phyloP scores from a whole-genome alignment of 23 tunicate species.

The Corella eumyota region DNA sequence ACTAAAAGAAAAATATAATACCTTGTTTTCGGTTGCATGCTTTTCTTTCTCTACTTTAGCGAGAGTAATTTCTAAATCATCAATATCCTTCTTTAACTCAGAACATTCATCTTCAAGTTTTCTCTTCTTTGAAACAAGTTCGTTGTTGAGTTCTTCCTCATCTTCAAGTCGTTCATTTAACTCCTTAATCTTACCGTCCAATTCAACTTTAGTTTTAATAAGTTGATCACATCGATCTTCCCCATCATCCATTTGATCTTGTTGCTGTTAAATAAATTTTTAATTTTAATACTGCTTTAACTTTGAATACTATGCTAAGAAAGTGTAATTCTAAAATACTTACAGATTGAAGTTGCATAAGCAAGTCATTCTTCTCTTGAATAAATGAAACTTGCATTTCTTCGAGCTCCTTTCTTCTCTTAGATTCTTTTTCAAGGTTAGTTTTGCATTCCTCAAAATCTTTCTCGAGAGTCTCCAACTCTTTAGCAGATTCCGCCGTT shows the following conservation, averaged over 20 bases:
- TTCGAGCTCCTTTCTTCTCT: slow-evolving; percentile 88
- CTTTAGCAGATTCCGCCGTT: slow-evolving; percentile 89
- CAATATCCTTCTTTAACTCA: slow-evolving; percentile 88
- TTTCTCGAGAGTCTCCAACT: slow-evolving; percentile 76
- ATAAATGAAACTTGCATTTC: slow-evolving; percentile 81
- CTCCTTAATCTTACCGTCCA: slow-evolving; percentile 98
- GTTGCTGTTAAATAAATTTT: slow-evolving; percentile 37
- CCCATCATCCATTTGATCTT: slow-evolving; percentile 94
- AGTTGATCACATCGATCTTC: slow-evolving; percentile 92
- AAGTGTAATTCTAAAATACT: slow-evolving; percentile 1
- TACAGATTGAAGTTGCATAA: slow-evolving; percentile 86
- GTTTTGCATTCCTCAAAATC: slow-evolving; percentile 73
- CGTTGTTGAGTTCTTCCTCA: slow-evolving; percentile 81
- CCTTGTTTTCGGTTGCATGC: slow-evolving; percentile 47
- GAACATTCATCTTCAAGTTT: slow-evolving; percentile 89
- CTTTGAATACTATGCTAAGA: not conserved
- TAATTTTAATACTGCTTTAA: not conserved
- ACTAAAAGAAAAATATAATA: too few relatives aligned
- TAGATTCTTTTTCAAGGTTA: slow-evolving; percentile 79
- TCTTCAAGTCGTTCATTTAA: slow-evolving; percentile 86
- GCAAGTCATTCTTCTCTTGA: slow-evolving; percentile 97
- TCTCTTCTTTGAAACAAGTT: slow-evolving; percentile 70
- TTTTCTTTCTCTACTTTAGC: slow-evolving; percentile 98
- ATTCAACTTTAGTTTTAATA: slow-evolving; percentile 76
- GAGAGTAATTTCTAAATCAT: slow-evolving; percentile 76